Base-by-base conservation (phyloP, 2,113 vertebrate species). In the Ancistrus triradiatus region DNA sequence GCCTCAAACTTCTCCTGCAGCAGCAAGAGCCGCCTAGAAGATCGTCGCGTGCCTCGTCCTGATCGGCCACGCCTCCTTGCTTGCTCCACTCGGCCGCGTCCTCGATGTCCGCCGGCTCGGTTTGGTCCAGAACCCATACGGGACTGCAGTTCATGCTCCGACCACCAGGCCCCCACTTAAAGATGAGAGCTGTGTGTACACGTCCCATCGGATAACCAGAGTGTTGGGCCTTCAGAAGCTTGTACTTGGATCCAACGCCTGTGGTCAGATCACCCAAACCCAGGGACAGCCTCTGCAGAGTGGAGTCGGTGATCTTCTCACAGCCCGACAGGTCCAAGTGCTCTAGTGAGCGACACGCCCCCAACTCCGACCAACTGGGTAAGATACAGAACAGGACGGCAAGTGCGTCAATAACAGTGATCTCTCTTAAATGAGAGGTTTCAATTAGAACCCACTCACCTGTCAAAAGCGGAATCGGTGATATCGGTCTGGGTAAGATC, bases 271-370 rank as follows among this genome's bases (percentile, higher is more conserved):
- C 81, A 1, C 95, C 96, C 58, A 98, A 79, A 1, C 91, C 94
- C 57, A 89, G 62, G 1, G 95, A 93, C 49, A 99, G 82, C 63
- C 87, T 93, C 77, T 92, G 91, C 60, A 97, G 61, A 27, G 93
- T 88, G 76, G 84, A 66, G 72, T 99, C 92, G 0, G 91, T 94
- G 68, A 98, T 92, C 78, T 93, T 93, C 60, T 97, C 95, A 76
- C 95, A 99, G 3, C 96, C 96, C 1, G 96, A 99, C 49, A 99
- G 77, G 82, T 99, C 96, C 73, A 99, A 85, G 63, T 95, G 92
- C 51, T 87, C 86, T 60, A 98, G 88, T 71, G 77, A 89, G 52
- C 80, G 85, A 71, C 93, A 95, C 28, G 81, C 89, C 33, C 91
- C 92, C 17, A 93, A 69, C 60, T 84, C 88, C 15, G 81, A 90